Conservation (phyloP, 2,888 invertebrate species). For the Pachymerium ferrugineum region DNA sequence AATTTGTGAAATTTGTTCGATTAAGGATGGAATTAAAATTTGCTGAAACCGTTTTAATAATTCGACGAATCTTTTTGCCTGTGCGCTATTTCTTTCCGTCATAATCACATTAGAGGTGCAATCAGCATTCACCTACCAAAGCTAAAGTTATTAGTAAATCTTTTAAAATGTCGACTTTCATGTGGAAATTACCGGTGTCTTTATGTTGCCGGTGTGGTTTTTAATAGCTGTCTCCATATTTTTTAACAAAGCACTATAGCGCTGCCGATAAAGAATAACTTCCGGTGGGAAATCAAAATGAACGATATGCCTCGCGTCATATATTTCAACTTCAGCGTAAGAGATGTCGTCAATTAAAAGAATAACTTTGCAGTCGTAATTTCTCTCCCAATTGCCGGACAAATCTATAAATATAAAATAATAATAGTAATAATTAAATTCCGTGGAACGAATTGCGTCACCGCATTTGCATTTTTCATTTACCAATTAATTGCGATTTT, state of each 20-base stretch:
- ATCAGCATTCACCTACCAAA: background rate
- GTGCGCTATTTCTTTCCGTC: background rate
- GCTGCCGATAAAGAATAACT: conserved; percentile 52
- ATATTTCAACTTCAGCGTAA: conserved; percentile 58
- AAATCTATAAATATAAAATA: background rate
- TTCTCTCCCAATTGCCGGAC: background rate
- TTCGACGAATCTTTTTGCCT: background rate
- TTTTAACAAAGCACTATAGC: background rate
- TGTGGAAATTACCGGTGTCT: background rate
- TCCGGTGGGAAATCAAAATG: conserved; percentile 64
- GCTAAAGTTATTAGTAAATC: background rate
- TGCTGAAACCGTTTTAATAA: background rate
- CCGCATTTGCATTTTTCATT: too few relatives aligned
- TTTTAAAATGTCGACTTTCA: background rate
- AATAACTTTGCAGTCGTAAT: conserved; percentile 41
- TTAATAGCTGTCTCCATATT: background rate
- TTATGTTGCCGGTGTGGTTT: background rate
- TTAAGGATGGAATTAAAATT: too few relatives aligned
- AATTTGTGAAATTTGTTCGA: too few relatives aligned
- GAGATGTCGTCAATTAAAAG: conserved; percentile 65
- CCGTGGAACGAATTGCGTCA: too few relatives aligned
- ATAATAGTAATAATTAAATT: too few relatives aligned
- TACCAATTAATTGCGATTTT: background rate
- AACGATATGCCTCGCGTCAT: conserved; percentile 61
- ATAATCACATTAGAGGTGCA: background rate